phyloP scores from a whole-genome alignment of 2,113 vertebrate genomes.

The Myxocyprinus asiaticus region DNA sequence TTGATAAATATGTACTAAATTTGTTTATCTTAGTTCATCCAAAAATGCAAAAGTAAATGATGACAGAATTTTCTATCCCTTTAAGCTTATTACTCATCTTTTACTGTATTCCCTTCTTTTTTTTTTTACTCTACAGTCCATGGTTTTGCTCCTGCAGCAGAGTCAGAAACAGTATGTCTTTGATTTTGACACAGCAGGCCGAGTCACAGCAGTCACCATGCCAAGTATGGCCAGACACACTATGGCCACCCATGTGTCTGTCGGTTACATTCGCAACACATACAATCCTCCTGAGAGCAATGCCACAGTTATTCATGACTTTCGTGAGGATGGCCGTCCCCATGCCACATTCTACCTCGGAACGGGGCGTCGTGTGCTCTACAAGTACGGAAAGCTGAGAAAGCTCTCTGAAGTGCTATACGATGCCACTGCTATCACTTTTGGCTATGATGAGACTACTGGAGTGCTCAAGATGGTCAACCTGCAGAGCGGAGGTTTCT shows the following conservation, averaged over 20 bases:
- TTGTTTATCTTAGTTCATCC: too few species aligned
- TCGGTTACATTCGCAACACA: conserved; percentile 87
- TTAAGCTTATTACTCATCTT: neutral
- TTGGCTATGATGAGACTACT: conserved; percentile 84
- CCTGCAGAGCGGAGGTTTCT: conserved; percentile 87
- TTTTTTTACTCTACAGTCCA: conserved; percentile 71
- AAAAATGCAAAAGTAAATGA: too few species aligned
- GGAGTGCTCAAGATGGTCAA: conserved; percentile 89
- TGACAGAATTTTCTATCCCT: too few species aligned
- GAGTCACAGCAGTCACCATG: conserved; percentile 85
- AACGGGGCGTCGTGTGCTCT: conserved; percentile 85
- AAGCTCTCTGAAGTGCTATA: conserved; percentile 87
- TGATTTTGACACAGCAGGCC: conserved; percentile 83
- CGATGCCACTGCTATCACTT: conserved; percentile 84
- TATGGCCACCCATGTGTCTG: conserved; percentile 86
- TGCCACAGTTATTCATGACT: conserved; percentile 85
- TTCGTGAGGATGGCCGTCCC: conserved; percentile 83
- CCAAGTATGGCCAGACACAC: conserved; percentile 88
- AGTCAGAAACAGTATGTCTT: conserved; percentile 89
- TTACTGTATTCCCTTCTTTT: neutral
- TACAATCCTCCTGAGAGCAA: conserved; percentile 89
- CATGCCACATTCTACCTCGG: conserved; percentile 82
- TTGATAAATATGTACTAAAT: too few species aligned
- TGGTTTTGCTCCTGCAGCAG: conserved; percentile 88
- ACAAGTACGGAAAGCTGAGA: conserved; percentile 86